These are phyloP conservation scores for Stichodactyla helianthus DNA, from an alignment of 64 coral and sea anemone genomes.

Conservation along the genomic window DNA sequence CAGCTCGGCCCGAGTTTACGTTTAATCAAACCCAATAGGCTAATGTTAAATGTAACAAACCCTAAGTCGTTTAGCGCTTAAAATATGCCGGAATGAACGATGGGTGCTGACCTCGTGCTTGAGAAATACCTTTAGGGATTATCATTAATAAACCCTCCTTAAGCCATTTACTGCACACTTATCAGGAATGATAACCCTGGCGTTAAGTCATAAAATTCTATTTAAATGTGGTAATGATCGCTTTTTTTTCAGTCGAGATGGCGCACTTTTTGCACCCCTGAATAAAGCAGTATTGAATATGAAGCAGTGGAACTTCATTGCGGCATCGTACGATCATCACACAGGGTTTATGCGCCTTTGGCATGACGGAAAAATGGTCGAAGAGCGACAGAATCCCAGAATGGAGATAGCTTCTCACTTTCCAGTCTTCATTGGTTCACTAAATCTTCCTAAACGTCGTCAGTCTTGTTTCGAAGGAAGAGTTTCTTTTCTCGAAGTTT, in stretches of 20 bases:
- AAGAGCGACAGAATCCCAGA: neutral
- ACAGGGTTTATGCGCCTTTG: constrained; percentile 42
- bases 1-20: too few species aligned
- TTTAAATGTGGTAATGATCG: neutral
- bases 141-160: too few species aligned
- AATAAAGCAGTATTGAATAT: constrained; percentile 15
- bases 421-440: constrained; percentile 48
- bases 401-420: constrained; percentile 61
- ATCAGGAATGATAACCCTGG: too few species aligned
- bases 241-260: neutral
- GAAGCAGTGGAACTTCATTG: constrained; percentile 76
- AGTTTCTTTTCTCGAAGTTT: constrained; percentile 35
- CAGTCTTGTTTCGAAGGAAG: constrained; percentile 33
- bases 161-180: too few species aligned
- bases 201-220: too few species aligned
- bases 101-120: too few species aligned
- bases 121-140: too few species aligned
- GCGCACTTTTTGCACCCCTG: neutral
- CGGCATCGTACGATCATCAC: constrained; percentile 47
- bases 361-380: constrained; percentile 66
- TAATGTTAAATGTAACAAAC: too few species aligned
- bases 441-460: neutral
- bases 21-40: too few species aligned
- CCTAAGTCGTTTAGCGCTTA: too few species aligned
- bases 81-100: too few species aligned